Evolutionary conservation across 2,797 vertebrate species (phyloP).

Genomic region (Argentina silus): DNA sequence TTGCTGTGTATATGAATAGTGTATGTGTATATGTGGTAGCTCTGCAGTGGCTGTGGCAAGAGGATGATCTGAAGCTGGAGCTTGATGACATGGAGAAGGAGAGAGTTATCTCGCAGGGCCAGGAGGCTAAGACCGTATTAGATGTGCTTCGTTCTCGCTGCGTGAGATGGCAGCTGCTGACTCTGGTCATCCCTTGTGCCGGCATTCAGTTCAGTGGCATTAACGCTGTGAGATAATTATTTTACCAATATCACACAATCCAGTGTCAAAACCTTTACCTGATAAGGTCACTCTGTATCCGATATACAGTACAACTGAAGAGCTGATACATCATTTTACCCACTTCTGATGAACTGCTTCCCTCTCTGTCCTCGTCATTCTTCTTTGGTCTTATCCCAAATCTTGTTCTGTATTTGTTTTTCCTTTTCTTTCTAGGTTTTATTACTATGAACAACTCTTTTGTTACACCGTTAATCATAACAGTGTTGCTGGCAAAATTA

Average conservation of each 20-base stretch:
- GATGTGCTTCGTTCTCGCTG: conserved; percentile 73
- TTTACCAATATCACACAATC: background rate
- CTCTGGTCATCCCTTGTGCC: conserved; percentile 67
- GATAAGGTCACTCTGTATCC: background rate
- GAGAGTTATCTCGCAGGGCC: conserved; percentile 57
- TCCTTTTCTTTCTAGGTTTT: too few species aligned
- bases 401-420: too few species aligned
- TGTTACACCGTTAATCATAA: too few species aligned
- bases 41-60: conserved; percentile 80
- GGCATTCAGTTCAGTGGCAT: conserved; percentile 69
- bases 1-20: background rate
- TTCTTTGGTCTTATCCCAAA: background rate
- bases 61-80: conserved; percentile 68
- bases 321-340: background rate
- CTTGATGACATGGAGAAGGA: conserved; percentile 80
- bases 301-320: background rate
- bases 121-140: conserved; percentile 68
- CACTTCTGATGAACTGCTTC: background rate
- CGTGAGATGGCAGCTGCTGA: conserved; percentile 81
- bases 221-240: conserved; percentile 52
- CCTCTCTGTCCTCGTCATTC: background rate
- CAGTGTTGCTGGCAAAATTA: too few species aligned
- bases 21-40: conserved; percentile 54
- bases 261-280: background rate
- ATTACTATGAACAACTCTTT: too few species aligned